Percentiles rank a stretch among this genome's conserved stretches.
Conservation (phyloP, 2,113 vertebrate species). For the Larimichthys crocea region DNA sequence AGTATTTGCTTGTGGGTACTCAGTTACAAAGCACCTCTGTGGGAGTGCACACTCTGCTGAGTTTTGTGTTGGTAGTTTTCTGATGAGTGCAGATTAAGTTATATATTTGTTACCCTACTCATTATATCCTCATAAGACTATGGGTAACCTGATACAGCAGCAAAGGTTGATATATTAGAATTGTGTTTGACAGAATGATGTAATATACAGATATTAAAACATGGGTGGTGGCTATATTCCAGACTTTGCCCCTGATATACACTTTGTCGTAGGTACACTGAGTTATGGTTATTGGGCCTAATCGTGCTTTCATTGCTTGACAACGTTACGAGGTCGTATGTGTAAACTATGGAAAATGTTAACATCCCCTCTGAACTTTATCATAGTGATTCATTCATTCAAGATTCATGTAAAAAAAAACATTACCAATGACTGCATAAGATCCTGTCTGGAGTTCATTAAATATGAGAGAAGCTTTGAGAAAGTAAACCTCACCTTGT, state of each 20-base stretch:
- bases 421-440: neutral
- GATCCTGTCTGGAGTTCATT: neutral
- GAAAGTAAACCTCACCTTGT: neutral
- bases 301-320: too few relatives aligned
- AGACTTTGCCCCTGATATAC: too few relatives aligned
- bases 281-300: too few relatives aligned
- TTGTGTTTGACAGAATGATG: too few relatives aligned
- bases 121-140: too few relatives aligned
- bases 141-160: too few relatives aligned
- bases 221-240: too few relatives aligned
- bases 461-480: slow-evolving; percentile 1
- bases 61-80: neutral
- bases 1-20: neutral
- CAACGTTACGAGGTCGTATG: neutral
- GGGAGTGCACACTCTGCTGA: neutral
- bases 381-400: neutral
- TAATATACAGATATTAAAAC: too few relatives aligned
- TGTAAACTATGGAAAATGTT: neutral
- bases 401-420: neutral
- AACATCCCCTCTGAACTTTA: neutral
- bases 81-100: neutral
- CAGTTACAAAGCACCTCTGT: neutral
- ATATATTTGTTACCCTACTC: too few relatives aligned
- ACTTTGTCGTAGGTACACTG: too few relatives aligned
- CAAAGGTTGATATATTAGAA: too few relatives aligned